Conservation (phyloP, 2,797 vertebrate species). For the Acanthis flammea region DNA sequence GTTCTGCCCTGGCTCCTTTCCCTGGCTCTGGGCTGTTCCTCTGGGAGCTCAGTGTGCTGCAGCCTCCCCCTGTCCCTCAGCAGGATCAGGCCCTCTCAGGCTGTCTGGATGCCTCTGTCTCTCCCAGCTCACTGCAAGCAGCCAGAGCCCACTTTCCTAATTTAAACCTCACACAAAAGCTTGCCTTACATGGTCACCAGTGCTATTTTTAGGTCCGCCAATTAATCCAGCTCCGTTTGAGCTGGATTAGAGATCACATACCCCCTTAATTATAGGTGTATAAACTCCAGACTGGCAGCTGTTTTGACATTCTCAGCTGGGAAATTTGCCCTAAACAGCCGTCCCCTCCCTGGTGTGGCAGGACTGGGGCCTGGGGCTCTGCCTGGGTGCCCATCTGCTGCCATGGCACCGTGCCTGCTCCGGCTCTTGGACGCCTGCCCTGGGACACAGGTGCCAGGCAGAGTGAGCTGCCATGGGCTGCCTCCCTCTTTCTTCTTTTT, state of each 20-base stretch:
- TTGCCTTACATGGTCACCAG: constrained; percentile 54
- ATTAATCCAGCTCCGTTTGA: constrained; percentile 67
- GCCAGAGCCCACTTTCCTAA: constrained; percentile 35
- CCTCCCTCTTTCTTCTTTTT: background rate
- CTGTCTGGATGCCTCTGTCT: background rate
- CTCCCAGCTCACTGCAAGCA: background rate
- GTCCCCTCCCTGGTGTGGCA: background rate
- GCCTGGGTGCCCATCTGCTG: constrained; percentile 60
- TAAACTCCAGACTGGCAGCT: constrained; percentile 66
- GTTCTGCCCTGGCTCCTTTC: background rate
- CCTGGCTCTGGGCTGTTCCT: background rate
- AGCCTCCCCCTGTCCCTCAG: background rate
- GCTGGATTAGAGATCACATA: constrained; percentile 70
- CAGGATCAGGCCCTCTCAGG: background rate
- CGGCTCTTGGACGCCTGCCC: constrained; percentile 49
- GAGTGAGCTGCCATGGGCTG: background rate
- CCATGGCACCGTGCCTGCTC: constrained; percentile 37
- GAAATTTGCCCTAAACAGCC: constrained; percentile 63
- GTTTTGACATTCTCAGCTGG: constrained; percentile 67
- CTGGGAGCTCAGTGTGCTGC: rapidly evolving
- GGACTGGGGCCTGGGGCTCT: background rate
- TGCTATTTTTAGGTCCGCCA: constrained; percentile 66
- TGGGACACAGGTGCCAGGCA: constrained; percentile 66
- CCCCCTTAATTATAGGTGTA: constrained; percentile 72
- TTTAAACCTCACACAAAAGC: constrained; percentile 39